Percentiles rank a stretch among this genome's conserved stretches.
These are phyloP conservation scores for Laothoe populi DNA, from an alignment of 2,888 invertebrate genomes.

Conservation along the genomic window DNA sequence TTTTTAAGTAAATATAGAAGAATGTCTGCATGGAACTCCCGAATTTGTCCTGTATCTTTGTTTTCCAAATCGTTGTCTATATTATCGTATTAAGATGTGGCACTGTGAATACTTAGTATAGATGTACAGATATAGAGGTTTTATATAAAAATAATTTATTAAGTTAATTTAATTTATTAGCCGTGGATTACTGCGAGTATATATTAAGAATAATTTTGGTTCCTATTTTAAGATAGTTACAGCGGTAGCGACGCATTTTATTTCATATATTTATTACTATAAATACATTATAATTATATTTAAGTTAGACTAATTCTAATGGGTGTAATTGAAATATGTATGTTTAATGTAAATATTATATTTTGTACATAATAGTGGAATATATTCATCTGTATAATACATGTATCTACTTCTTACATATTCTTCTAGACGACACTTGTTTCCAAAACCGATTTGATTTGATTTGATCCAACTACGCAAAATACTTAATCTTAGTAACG, in stretches of 20 bases:
- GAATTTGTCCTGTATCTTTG: slow-evolving; percentile 11
- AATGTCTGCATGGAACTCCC: not conserved
- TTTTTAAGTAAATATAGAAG: slow-evolving; percentile 2
- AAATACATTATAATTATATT: slow-evolving; percentile 26
- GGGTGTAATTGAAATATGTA: slow-evolving; percentile 17
- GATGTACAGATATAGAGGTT: slow-evolving; percentile 72
- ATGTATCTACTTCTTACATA: slow-evolving; percentile 21
- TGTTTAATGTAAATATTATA: slow-evolving; percentile 15
- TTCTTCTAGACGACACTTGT: slow-evolving; percentile 32
- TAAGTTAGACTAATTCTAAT: slow-evolving; percentile 18
- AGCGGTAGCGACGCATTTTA: slow-evolving; percentile 60
- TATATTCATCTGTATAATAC: slow-evolving; percentile 15
- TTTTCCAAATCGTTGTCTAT: slow-evolving; percentile 33
- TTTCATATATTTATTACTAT: slow-evolving; percentile 71
- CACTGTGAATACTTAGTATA: slow-evolving; percentile 59
- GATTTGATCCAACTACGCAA: too few species aligned
- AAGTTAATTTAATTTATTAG: slow-evolving; percentile 75
- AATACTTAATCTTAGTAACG: too few species aligned
- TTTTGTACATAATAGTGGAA: slow-evolving; percentile 20
- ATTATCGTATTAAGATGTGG: slow-evolving; percentile 38
- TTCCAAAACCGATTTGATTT: not conserved
- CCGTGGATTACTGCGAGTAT: slow-evolving; percentile 51
- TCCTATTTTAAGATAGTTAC: slow-evolving; percentile 80
- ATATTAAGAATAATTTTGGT: slow-evolving; percentile 73
- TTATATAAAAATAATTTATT: slow-evolving; percentile 67